phyloP scores from a whole-genome alignment of 92 coral and sea anemone species.

The Meandrina meandrites region DNA sequence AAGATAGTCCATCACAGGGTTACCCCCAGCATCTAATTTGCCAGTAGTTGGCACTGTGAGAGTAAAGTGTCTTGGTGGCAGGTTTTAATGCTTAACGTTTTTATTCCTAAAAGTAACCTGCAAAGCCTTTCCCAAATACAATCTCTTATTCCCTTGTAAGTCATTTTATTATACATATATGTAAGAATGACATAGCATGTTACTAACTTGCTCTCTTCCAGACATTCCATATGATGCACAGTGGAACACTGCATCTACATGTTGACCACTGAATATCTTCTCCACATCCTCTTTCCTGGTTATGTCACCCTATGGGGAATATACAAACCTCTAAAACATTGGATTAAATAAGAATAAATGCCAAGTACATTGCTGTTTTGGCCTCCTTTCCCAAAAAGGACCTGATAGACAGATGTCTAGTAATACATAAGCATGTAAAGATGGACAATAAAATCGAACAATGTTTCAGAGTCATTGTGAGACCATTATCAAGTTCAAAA shows the following conservation, averaged over 20 bases:
- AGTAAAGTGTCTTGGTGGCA: no score
- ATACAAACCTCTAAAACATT: neutral
- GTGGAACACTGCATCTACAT: slow-evolving; percentile 67
- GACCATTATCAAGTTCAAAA: no score
- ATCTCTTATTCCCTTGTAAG: neutral
- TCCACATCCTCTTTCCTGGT: slow-evolving; percentile 41
- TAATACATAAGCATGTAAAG: no score
- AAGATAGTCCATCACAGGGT: no score
- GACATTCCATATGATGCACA: slow-evolving; percentile 93
- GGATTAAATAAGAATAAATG: neutral
- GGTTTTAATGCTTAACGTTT: no score
- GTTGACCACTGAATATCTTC: slow-evolving; percentile 26
- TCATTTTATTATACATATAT: neutral
- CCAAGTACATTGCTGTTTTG: neutral
- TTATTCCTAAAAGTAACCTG: no score
- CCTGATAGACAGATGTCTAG: no score
- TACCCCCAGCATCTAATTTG: no score
- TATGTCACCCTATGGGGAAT: slow-evolving; percentile 52
- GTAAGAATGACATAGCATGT: neutral
- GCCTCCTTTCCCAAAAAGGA: neutral
- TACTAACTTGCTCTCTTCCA: slow-evolving; percentile 82
- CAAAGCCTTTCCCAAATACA: no score
- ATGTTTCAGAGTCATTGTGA: no score
- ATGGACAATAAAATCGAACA: no score
- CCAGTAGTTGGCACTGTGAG: no score